Evolutionary conservation across 64 coral and sea anemone genomes (phyloP), one percentile per base, ranked within the genome.

Genomic region (Pachyseris speciosa): DNA sequence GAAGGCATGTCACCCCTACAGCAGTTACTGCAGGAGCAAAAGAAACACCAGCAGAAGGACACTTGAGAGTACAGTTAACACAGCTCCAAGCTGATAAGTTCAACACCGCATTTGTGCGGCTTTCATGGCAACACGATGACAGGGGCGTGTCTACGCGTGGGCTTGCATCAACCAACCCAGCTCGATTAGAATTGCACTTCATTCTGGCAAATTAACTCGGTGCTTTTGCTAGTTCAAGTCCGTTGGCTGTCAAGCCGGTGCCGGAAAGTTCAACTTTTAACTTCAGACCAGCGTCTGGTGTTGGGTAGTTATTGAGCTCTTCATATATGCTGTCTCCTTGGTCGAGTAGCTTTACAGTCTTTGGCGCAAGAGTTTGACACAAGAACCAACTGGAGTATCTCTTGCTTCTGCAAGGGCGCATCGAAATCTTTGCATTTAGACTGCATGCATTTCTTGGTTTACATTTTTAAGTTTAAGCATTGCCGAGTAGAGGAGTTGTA

Each of bases 1-100:
- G 78, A 92, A 40, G 89, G 89, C 13, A 58, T 92, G 67, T 92
- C 89, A 16, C 79, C 89, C 24, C 78, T 92, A 6, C 89, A 92
- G 47, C 89, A 92, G 13, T 49, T 92, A 12, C 27, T 92, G 7
- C 89, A 92, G 36, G 89, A 92, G 72, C 89, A 92, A 65, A 80
- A 84, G 80, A 92, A 92, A 37, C 89, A 70, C 15, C 80, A 92
- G 40, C 55, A 92, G 31, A 84, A 74, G 52, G 89, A 80, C 64
- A 92, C 89, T 37, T 92, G 89, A 92, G 12, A 22, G 19, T 55
- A 11, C 53, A 41, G 53, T 1, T 37, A 11, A 36, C 28, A 36
- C 64, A 34, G 16, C 22, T 64, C 22, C 44, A 32, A 52, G 28
- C 13, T 77, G 75, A 37, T 16, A 69, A 53, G 47, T 80, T 81